Conservation (phyloP, 2,797 vertebrate species). For the Ibycter americanus region DNA sequence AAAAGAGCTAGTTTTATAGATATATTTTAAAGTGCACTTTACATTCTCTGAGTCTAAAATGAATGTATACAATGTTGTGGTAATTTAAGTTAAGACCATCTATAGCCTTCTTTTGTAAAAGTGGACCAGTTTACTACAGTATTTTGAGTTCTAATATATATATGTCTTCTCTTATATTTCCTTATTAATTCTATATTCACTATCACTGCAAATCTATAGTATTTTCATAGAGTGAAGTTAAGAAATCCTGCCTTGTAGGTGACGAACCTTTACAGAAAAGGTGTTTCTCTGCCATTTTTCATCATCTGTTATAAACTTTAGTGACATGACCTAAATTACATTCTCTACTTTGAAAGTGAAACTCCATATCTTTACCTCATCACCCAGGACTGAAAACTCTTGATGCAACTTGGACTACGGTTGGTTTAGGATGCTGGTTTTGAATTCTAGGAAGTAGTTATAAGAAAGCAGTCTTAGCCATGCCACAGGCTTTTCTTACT, state of each 20-base stretch:
- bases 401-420: neutral
- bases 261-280: neutral
- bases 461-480: neutral
- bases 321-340: neutral
- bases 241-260: neutral
- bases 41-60: neutral
- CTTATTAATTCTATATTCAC: neutral
- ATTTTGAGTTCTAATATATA: neutral
- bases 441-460: neutral
- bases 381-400: neutral
- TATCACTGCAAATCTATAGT: neutral
- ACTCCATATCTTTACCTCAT: accelerated
- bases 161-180: neutral
- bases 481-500: neutral
- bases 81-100: neutral
- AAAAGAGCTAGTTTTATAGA: neutral
- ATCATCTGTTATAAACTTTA: neutral
- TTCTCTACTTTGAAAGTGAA: neutral
- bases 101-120: neutral
- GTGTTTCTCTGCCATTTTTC: neutral
- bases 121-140: neutral
- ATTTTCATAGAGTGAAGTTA: neutral
- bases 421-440: neutral
- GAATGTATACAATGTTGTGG: neutral
- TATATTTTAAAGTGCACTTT: neutral